A percentile compares a stretch with the other conserved stretches of the same genome.
These are phyloP conservation scores for Saccostrea cuccullata DNA, from an alignment of 1,140 invertebrate genomes.

Conservation along the genomic window DNA sequence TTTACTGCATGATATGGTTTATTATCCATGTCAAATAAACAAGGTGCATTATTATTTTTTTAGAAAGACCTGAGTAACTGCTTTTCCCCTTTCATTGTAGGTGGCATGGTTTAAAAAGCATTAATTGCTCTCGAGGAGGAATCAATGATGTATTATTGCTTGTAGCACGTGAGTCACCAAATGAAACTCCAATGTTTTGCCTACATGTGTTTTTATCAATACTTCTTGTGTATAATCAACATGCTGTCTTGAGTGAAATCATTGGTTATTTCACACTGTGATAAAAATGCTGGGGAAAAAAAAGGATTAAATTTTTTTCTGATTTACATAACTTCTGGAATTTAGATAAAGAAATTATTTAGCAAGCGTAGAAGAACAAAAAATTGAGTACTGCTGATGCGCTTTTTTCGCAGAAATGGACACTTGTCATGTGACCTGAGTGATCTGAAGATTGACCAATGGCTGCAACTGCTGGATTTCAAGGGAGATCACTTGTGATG, in stretches of 20 bases:
- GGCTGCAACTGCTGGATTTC: background rate
- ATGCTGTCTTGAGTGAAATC: background rate
- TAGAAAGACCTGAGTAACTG: background rate
- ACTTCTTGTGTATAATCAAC: background rate
- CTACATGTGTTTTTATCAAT: slow-evolving; percentile 17
- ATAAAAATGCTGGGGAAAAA: background rate
- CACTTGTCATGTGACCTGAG: background rate
- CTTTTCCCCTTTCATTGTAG: background rate
- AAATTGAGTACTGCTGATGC: background rate
- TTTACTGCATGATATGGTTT: background rate
- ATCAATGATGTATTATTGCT: slow-evolving; percentile 38
- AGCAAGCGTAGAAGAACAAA: background rate
- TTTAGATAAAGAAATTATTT: background rate
- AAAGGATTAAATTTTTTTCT: background rate
- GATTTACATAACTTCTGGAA: background rate
- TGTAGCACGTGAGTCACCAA: slow-evolving; percentile 16
- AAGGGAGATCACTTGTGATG: background rate
- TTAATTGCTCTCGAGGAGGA: slow-evolving; percentile 11
- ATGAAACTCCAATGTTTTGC: slow-evolving; percentile 12
- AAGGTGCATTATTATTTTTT: background rate
- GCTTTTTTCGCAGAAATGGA: background rate
- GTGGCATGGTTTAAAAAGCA: slow-evolving; percentile 23
- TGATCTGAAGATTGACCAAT: background rate
- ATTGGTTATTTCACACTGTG: background rate
- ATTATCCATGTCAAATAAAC: slow-evolving; percentile 4